Conservation (phyloP, 2,888 invertebrate species). For the Ametastegia equiseti region DNA sequence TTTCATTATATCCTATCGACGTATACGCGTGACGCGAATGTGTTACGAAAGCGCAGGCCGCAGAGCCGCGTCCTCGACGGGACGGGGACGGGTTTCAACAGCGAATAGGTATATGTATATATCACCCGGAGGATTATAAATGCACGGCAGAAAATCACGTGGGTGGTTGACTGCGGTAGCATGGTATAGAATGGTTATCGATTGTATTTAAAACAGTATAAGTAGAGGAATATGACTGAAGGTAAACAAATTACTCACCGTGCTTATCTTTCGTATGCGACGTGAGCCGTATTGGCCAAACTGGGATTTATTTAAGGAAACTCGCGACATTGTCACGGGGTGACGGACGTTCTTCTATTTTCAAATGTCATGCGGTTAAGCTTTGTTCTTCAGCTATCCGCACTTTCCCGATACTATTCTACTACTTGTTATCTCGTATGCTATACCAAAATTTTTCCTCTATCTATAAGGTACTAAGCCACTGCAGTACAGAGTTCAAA, state of each 20-base stretch:
- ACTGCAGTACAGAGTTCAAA: too few species aligned
- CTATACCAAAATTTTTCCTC: too few species aligned
- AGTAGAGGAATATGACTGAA: neutral
- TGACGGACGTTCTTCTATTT: slow-evolving; percentile 37
- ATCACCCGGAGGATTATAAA: neutral
- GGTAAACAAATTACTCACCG: slow-evolving; percentile 66
- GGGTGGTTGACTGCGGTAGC: neutral
- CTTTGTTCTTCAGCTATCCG: too few species aligned
- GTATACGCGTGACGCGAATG: neutral
- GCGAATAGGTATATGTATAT: too few species aligned
- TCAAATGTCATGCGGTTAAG: slow-evolving; percentile 33
- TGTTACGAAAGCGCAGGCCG: too few species aligned
- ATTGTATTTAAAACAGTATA: neutral
- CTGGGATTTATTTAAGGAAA: slow-evolving; percentile 75
- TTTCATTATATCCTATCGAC: too few species aligned
- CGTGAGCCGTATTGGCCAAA: slow-evolving; percentile 74
- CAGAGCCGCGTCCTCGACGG: neutral
- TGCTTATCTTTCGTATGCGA: slow-evolving; percentile 74
- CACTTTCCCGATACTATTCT: neutral
- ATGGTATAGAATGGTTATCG: neutral
- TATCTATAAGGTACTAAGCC: too few species aligned
- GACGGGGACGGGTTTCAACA: neutral
- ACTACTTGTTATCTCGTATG: too few species aligned
- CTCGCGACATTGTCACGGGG: slow-evolving; percentile 71
- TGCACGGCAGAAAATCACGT: neutral